Evolutionary conservation across 2,113 vertebrate genomes (phyloP), one percentile per base, ranked within the genome.

Genomic region (Grammomys dolichurus): DNA sequence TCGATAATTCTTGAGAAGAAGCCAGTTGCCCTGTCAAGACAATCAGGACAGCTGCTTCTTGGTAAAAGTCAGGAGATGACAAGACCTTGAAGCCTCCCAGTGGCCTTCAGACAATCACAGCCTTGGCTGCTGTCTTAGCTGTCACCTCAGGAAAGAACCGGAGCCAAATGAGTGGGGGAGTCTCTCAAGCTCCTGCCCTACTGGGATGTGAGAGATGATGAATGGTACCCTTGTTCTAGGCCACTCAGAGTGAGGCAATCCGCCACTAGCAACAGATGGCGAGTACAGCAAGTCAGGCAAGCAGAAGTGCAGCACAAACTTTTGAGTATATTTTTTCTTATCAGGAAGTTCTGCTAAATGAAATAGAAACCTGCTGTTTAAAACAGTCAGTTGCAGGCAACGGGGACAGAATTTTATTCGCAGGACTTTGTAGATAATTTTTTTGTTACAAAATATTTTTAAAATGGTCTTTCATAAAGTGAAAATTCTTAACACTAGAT

Each of bases 291-390:
- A 80, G 60, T 48, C 33, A 72, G 67, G 63, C 69, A 78, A 80
- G 84, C 1, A 14, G 40, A 90, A n/a, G 31, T 72, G 65, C 28
- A 86, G 56, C 28, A 77, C 12, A n/a, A 78, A 91, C 16, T 72
- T 86, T 65, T 12, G 7, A 58, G 28, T 89, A 17, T 72, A 81
- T 63, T 93, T 48, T 33, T 33, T 46, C 54, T 75, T 81, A 65
- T 91, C 70, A 70, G 51, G 67, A 86, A 92, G 36, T 48, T 87
- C 26, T 51, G 40, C 75, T 80, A 94, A 93, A 69, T 69, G 28
- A 93, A 94, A 70, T 54, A 33, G 46, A 58, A 91, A 89, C 40
- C 26, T 87, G 19, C 4, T 56, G 84, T 67, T 96, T 85, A 63
- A 33, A 84, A 78, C n/a, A 56, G 43, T 58, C 26, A 24, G 13